A percentile compares a stretch with the other conserved stretches of the same genome.
Conservation (phyloP, 2,797 vertebrate genomes). For the Diplodus puntazzo region DNA sequence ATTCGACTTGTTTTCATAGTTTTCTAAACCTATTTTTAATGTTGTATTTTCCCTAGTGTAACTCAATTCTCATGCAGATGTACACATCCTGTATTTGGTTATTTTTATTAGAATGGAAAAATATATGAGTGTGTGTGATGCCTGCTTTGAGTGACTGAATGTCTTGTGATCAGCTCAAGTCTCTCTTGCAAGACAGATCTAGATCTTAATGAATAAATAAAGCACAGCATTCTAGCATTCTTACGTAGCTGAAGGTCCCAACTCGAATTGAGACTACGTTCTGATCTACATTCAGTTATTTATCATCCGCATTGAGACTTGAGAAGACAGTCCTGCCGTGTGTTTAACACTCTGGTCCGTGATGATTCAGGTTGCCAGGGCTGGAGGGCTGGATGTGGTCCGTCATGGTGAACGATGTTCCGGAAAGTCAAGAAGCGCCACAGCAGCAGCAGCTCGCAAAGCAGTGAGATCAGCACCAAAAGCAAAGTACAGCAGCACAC, state of each 20-base stretch:
- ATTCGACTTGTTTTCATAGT: no score
- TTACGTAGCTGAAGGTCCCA: background rate
- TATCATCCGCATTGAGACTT: constrained; percentile 4
- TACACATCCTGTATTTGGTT: background rate
- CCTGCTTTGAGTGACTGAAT: background rate
- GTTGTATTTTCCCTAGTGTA: no score
- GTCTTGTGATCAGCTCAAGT: background rate
- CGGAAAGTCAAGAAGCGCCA: constrained; percentile 98
- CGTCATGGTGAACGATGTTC: constrained; percentile 93
- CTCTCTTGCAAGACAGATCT: background rate
- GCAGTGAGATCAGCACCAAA: constrained; percentile 98
- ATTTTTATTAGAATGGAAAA: background rate
- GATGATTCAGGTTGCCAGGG: constrained; percentile 40
- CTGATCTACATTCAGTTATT: constrained; percentile 33
- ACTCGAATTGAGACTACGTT: background rate
- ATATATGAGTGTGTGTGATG: background rate
- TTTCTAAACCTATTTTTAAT: no score
- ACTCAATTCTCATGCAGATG: no score
- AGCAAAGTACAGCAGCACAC: constrained; percentile 91
- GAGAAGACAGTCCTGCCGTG: background rate
- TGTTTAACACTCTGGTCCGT: constrained; percentile 7
- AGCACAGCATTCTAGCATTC: no score
- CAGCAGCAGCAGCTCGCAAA: constrained; percentile 99
- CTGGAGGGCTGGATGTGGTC: constrained; percentile 67
- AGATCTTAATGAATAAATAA: background rate